A percentile compares a stretch with the other conserved stretches of the same genome.
Conservation (phyloP, 2,797 vertebrate species). For the Hapalemur alaotrensis region DNA sequence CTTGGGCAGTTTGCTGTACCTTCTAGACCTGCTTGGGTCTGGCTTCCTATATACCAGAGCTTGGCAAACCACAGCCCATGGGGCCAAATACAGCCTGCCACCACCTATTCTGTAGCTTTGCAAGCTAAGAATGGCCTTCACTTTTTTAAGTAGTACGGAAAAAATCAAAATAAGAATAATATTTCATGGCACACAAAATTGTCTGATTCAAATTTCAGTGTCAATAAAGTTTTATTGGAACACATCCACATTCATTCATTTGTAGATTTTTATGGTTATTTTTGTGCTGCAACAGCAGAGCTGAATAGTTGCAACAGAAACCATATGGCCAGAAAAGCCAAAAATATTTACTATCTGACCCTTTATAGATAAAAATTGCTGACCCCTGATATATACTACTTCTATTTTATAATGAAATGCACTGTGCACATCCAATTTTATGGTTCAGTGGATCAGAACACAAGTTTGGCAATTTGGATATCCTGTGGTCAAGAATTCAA, state of each 20-base stretch:
- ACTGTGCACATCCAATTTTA: conserved; percentile 69
- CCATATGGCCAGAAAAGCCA: conserved; percentile 23
- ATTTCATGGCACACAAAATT: not conserved
- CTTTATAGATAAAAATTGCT: conserved; percentile 58
- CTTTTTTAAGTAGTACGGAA: not conserved
- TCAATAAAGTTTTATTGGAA: conserved; percentile 50
- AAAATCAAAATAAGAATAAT: not conserved
- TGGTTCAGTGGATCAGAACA: conserved; percentile 64
- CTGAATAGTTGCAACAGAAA: not conserved
- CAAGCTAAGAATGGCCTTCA: not conserved
- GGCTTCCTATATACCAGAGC: not conserved
- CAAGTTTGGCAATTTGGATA: conserved; percentile 69
- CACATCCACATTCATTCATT: not conserved
- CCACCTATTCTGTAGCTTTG: not conserved
- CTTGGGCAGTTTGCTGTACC: not conserved
- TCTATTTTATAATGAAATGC: conserved; percentile 53
- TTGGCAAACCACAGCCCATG: not conserved
- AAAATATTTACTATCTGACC: conserved; percentile 46
- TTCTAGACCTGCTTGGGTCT: not conserved
- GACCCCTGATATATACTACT: conserved; percentile 48
- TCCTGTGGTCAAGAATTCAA: conserved; percentile 63
- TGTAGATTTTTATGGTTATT: not conserved
- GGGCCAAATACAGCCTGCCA: not conserved
- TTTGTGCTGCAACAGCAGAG: not conserved
- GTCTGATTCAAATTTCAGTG: conserved; percentile 2